Conservation (phyloP, 2,888 invertebrate genomes). For the Temnothorax ravouxi region DNA sequence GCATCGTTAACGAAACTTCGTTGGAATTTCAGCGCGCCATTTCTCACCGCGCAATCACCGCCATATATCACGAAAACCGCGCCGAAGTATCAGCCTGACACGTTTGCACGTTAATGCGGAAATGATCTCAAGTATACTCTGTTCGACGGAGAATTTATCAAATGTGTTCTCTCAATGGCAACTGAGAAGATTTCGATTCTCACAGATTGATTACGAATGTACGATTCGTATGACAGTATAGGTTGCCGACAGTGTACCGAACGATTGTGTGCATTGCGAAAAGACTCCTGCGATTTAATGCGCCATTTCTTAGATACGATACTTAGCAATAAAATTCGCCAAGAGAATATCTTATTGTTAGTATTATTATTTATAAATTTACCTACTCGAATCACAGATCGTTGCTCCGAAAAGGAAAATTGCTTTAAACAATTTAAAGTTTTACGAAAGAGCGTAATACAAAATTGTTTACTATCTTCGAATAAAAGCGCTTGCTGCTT, state of each 20-base stretch:
- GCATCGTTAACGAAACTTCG: constrained; percentile 59
- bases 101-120: constrained; percentile 56
- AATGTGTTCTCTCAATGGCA: neutral
- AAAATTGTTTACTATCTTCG: constrained; percentile 33
- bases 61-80: constrained; percentile 56
- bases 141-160: constrained; percentile 49
- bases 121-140: constrained; percentile 55
- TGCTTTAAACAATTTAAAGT: neutral
- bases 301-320: neutral
- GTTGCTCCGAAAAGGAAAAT: neutral
- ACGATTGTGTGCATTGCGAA: neutral
- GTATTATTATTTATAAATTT: neutral
- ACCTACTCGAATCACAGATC: neutral
- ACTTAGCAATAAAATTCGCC: neutral
- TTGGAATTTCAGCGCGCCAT: constrained; percentile 55
- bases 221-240: neutral
- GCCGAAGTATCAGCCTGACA: constrained; percentile 58
- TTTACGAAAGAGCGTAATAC: constrained; percentile 2
- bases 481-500: constrained; percentile 11
- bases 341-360: neutral
- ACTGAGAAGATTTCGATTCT: neutral
- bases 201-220: constrained; percentile 1
- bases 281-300: neutral
- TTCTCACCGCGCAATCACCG: constrained; percentile 50
- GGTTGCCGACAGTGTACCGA: no score